Evolutionary conservation across 2,113 vertebrate species (phyloP), one percentile per base, ranked within the genome.

Genomic region (Spea multiplicata): DNA sequence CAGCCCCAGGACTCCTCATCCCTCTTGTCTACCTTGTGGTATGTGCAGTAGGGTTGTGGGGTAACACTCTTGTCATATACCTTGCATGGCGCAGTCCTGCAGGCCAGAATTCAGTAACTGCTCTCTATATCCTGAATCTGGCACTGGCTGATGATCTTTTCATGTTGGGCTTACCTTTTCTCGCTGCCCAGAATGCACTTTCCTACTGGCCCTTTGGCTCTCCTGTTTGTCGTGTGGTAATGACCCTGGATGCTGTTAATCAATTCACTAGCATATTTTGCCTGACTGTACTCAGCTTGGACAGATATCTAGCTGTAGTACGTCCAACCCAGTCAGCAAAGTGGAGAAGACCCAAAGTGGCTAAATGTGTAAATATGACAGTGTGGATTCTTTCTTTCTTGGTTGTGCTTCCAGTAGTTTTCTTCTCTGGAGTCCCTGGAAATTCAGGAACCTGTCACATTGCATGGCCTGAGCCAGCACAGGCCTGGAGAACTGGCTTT

Each of bases 251-350:
- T 5, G 95, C 95, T 69, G 96, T 97, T 85, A 99, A 99, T 87
- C 96, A 98, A 90, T 99, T 99, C 81, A 99, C 97, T 81, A 96
- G 96, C 91, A 98, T 98, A 92, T 99, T 98, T 88, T 99, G 96
- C 84, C 90, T 98, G 84, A 98, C 96, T 0, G 96, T 97, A 81
- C 97, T 99, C 94, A 97, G 96, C 0, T 92, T 97, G 44, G 97
- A 98, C 81, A 94, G 96, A 76, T 99, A 98, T 87, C 83, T 98
- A 82, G 96, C 97, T 0, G 96, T 99, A 75, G 96, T 96, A 70
- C 97, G 96, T 49, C 97, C 97, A 0, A 88, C 93, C 10, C 93
- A 94, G 76, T 95, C 95, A 0, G 92, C 92, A 52, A 93, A 92
- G 78, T 99, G 96, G 95, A 90, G 97, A 6, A 96, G 93, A 0